Evolutionary conservation across 2,888 invertebrate species (phyloP).

Genomic region (Papilio protenor): DNA sequence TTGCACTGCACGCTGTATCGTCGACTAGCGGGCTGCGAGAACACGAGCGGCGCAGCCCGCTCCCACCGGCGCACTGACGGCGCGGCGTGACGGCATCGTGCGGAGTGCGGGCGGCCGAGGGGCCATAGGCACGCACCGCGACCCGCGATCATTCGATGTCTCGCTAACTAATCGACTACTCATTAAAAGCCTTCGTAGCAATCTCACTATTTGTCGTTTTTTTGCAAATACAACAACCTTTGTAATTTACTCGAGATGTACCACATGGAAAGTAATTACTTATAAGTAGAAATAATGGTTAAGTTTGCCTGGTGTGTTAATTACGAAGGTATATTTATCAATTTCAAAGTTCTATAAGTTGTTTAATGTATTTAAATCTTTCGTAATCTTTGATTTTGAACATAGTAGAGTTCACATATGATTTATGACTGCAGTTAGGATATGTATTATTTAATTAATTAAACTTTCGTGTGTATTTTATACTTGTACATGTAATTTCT

Average conservation of each 20-base stretch:
- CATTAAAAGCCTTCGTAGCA: slow-evolving; percentile 13
- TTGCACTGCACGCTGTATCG: slow-evolving; percentile 83
- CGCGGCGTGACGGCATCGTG: slow-evolving; percentile 34
- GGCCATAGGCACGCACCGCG: slow-evolving; percentile 44
- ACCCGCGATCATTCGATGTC: slow-evolving; percentile 35
- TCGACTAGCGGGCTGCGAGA: slow-evolving; percentile 79
- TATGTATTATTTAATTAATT: neutral
- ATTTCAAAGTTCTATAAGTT: neutral
- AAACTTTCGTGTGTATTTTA: too few species aligned
- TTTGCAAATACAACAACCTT: neutral
- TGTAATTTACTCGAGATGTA: neutral
- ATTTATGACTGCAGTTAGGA: neutral
- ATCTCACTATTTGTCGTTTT: neutral
- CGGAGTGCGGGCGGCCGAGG: slow-evolving; percentile 39
- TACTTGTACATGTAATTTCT: neutral
- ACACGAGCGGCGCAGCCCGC: slow-evolving; percentile 74
- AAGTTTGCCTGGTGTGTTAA: neutral
- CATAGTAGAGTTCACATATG: neutral
- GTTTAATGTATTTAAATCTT: neutral
- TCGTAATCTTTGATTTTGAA: neutral
- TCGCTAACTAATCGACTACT: slow-evolving; percentile 32
- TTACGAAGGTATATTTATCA: neutral
- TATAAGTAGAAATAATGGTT: neutral
- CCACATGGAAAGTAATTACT: neutral
- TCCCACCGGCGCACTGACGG: slow-evolving; percentile 74